These are phyloP conservation scores for Aphidius colemani DNA, from an alignment of 2,888 invertebrate genomes.

Conservation along the genomic window DNA sequence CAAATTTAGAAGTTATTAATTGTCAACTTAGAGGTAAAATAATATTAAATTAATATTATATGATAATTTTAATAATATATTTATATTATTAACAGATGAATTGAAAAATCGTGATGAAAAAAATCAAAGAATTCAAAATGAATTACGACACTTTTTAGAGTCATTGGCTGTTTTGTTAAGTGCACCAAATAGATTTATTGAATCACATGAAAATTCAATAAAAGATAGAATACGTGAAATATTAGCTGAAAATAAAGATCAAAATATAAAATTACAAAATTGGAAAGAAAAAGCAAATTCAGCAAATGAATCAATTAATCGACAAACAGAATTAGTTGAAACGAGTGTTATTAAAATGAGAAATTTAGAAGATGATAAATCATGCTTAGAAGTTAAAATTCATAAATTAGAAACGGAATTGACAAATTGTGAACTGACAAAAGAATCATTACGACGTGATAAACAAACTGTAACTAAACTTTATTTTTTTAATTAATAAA, in stretches of 20 bases:
- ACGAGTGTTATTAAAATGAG: slow-evolving; percentile 60
- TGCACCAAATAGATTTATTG: slow-evolving; percentile 74
- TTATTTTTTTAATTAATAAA: not conserved
- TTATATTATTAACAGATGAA: slow-evolving; percentile 65
- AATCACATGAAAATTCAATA: slow-evolving; percentile 77
- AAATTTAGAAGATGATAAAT: slow-evolving; percentile 76
- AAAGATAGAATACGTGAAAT: slow-evolving; percentile 81
- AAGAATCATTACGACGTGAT: slow-evolving; percentile 75
- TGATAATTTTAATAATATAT: slow-evolving; percentile 11
- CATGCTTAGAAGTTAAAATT: slow-evolving; percentile 73
- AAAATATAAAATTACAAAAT: slow-evolving; percentile 76
- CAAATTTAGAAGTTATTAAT: slow-evolving; percentile 71
- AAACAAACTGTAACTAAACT: slow-evolving; percentile 71
- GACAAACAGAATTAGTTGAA: slow-evolving; percentile 64
- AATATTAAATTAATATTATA: slow-evolving; percentile 7
- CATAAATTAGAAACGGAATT: slow-evolving; percentile 82
- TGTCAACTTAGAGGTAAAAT: slow-evolving; percentile 71
- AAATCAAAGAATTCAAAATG: slow-evolving; percentile 69
- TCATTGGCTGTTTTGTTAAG: slow-evolving; percentile 74
- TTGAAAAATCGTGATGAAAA: slow-evolving; percentile 73
- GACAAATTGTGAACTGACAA: slow-evolving; percentile 71
- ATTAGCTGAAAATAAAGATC: slow-evolving; percentile 77
- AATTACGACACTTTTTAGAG: slow-evolving; percentile 72
- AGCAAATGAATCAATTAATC: slow-evolving; percentile 74
- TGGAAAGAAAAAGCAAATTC: slow-evolving; percentile 76